Percentiles rank a stretch among this genome's conserved stretches.
Conservation (phyloP, 2,888 invertebrate genomes). For the Acrobasis repandana region DNA sequence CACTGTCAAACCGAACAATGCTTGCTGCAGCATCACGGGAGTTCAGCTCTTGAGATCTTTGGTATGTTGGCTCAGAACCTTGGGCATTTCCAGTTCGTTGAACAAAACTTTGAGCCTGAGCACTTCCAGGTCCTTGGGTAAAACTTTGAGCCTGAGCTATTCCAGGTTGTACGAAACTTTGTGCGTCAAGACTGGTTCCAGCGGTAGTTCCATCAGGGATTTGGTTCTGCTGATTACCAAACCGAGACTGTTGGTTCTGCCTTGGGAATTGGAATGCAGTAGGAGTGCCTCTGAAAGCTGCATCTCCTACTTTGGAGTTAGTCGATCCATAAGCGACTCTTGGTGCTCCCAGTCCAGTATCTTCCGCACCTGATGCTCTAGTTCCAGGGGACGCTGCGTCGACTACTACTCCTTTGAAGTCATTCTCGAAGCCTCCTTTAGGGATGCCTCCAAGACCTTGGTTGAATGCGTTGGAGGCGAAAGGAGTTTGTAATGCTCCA, state of each 20-base stretch:
- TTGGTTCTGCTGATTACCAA: constrained; percentile 19
- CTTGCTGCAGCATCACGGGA: constrained; percentile 52
- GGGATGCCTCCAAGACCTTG: constrained; percentile 48
- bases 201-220: constrained; percentile 24
- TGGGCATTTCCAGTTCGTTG: constrained; percentile 27
- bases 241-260: neutral
- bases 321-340: constrained; percentile 66
- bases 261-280: constrained; percentile 37
- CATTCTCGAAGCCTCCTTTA: constrained; percentile 63
- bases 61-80: constrained; percentile 33
- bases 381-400: constrained; percentile 67
- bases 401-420: constrained; percentile 70
- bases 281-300: constrained; percentile 56
- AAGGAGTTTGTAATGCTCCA: constrained; percentile 53
- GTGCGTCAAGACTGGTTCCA: constrained; percentile 17
- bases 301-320: constrained; percentile 71
- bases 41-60: constrained; percentile 47
- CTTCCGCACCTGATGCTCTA: constrained; percentile 51
- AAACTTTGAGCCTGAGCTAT: neutral
- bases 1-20: constrained; percentile 56
- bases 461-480: constrained; percentile 42
- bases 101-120: neutral
- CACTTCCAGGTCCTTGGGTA: constrained; percentile 29
- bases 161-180: constrained; percentile 8
- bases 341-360: constrained; percentile 62